Evolutionary conservation across 2,797 vertebrate species (phyloP), one percentile per base, ranked within the genome.

Genomic region (Glyptemys insculpta): DNA sequence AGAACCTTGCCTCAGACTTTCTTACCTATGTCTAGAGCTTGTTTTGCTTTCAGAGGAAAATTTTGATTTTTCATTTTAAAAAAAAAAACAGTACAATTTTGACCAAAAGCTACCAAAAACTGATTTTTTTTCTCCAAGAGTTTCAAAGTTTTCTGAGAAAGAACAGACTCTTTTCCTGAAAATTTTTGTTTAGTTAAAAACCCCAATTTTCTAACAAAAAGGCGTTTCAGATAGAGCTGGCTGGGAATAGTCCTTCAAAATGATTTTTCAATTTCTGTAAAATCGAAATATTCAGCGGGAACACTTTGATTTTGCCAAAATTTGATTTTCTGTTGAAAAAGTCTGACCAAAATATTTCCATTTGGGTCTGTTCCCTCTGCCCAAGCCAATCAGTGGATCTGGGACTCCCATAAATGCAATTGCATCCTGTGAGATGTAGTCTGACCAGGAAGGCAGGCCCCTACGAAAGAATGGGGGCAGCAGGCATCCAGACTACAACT

Each of bases 191-290:
- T 92, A 95, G 95, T 41, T 93, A 95, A 94, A 93, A 93, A 76
- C 56, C 54, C 56, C 81, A 76, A 94, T 89, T 96, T 93, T n/a
- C 8, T 83, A 85, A 94, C 89, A 97, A 94, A 94, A 94, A 94
- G 79, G 89, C 81, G 50, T 29, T 72, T 49, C 76, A 93, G 94
- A 68, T 92, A 80, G 56, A 94, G 90, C 76, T 81, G 85, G 92
- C 91, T 92, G 96, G 85, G 92, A 86, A 89, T 50, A 94, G 41
- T 87, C 86, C n/a, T 85, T 91, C 37, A 86, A 84, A 96, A 86
- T 50, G 25, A 27, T 57, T 57, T 57, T 27, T 27, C 25, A 57
- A 27, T 57, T 57, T 57, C 56, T 57, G 25, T 57, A 57, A 57
- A 25, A 57, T 11, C 11, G 3, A 27, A 57, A 57, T 57, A 27